phyloP scores from a whole-genome alignment of 2,797 vertebrate genomes.

The Acipenser ruthenus region DNA sequence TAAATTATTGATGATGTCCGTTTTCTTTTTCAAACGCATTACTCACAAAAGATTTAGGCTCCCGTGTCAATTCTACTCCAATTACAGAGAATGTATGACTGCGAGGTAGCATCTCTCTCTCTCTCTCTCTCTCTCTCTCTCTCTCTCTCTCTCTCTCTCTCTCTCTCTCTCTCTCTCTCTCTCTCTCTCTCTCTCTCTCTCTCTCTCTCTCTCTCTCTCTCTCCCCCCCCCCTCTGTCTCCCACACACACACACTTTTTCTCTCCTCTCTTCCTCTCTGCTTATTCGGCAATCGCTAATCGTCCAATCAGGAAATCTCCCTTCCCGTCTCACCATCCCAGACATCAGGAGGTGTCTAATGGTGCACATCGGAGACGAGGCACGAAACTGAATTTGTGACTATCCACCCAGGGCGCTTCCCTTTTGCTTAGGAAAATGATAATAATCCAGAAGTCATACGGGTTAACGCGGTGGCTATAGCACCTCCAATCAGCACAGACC shows the following conservation, averaged over 20 bases:
- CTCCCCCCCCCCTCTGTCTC: no score
- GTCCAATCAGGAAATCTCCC: constrained; percentile 36
- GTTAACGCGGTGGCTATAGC: constrained; percentile 27
- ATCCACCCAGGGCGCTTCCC: constrained; percentile 28
- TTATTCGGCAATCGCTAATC: constrained; percentile 26
- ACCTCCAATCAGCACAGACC: constrained; percentile 52
- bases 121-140: not conserved
- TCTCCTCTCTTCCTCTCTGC: constrained; percentile 29
- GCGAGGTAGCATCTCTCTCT: not conserved
- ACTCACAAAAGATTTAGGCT: no score
- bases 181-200: no score
- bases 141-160: constrained; percentile 2
- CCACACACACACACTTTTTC: constrained; percentile 1
- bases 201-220: no score
- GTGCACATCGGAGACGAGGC: not conserved
- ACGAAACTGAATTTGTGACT: constrained; percentile 29
- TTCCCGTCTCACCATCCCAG: constrained; percentile 38
- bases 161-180: not conserved
- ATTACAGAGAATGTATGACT: no score
- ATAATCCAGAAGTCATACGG: constrained; percentile 49
- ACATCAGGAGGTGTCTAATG: constrained; percentile 24
- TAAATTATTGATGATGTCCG: no score
- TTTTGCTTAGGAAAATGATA: constrained; percentile 19
- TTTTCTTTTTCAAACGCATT: no score
- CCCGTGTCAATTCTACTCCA: no score